phyloP scores from a whole-genome alignment of 2,888 invertebrate species.

The Camptogramma bilineatum region DNA sequence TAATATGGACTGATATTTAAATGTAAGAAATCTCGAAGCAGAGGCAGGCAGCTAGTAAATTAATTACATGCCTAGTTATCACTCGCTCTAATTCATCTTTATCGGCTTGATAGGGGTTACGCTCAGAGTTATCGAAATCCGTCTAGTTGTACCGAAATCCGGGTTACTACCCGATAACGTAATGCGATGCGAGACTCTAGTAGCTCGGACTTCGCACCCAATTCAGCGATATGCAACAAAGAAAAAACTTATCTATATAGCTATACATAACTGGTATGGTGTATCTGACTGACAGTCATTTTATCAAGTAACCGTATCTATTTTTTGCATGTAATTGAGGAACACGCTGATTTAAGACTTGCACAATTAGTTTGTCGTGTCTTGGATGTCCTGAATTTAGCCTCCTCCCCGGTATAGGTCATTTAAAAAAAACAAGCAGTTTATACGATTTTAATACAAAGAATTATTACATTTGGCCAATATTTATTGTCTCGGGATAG shows the following conservation, averaged over 20 bases:
- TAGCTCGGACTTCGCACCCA: slow-evolving; percentile 17
- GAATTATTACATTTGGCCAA: too few relatives aligned
- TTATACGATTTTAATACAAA: too few relatives aligned
- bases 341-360: too few relatives aligned
- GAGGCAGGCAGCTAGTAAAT: neutral
- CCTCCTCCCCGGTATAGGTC: too few relatives aligned
- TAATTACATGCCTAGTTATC: slow-evolving; percentile 3
- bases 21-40: neutral
- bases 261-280: neutral
- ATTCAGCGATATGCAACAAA: slow-evolving; percentile 1
- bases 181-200: slow-evolving; percentile 2
- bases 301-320: too few relatives aligned
- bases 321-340: too few relatives aligned
- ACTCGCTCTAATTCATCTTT: slow-evolving; percentile 21
- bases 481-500: too few relatives aligned
- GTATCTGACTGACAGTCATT: neutral
- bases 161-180: slow-evolving; percentile 32
- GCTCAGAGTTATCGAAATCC: slow-evolving; percentile 24
- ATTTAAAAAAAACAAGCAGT: too few relatives aligned
- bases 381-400: too few relatives aligned
- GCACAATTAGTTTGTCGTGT: too few relatives aligned
- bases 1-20: too few relatives aligned
- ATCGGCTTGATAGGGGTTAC: slow-evolving; percentile 22
- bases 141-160: slow-evolving; percentile 29
- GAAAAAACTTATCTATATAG: neutral